Percentiles rank a stretch among this genome's conserved stretches.
Conservation (phyloP, 2,113 vertebrate species). For the Helogale parvula region DNA sequence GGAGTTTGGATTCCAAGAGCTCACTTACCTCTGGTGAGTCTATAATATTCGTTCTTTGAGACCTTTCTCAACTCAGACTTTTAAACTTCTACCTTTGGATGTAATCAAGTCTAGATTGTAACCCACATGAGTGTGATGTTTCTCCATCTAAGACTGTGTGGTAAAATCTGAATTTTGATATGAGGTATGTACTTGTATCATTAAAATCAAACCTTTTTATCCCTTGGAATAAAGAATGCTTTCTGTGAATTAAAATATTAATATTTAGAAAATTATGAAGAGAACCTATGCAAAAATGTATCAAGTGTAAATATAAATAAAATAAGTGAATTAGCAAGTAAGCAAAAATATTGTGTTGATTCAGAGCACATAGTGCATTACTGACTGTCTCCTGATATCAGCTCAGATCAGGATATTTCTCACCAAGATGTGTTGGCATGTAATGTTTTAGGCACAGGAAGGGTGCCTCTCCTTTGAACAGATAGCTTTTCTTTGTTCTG, state of each 20-base stretch:
- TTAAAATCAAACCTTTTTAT: background rate
- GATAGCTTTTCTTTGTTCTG: background rate
- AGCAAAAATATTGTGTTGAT: rapidly evolving
- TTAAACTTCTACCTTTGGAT: background rate
- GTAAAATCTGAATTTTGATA: background rate
- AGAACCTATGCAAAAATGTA: background rate
- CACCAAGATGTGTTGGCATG: no score
- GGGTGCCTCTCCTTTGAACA: background rate
- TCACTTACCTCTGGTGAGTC: background rate
- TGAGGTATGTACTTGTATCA: background rate
- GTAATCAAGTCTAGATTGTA: background rate
- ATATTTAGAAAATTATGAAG: background rate
- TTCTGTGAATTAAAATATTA: background rate
- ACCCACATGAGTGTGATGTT: background rate
- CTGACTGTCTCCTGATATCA: background rate
- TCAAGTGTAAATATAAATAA: background rate
- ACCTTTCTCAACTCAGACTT: background rate
- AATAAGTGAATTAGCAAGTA: background rate
- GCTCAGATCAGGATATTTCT: background rate
- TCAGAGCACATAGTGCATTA: rapidly evolving
- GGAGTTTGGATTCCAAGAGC: no score
- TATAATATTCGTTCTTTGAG: background rate
- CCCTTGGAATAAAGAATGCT: background rate
- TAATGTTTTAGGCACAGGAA: background rate
- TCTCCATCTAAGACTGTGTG: background rate